Conservation (phyloP, 2,113 vertebrate species). For the Rallus limicola region DNA sequence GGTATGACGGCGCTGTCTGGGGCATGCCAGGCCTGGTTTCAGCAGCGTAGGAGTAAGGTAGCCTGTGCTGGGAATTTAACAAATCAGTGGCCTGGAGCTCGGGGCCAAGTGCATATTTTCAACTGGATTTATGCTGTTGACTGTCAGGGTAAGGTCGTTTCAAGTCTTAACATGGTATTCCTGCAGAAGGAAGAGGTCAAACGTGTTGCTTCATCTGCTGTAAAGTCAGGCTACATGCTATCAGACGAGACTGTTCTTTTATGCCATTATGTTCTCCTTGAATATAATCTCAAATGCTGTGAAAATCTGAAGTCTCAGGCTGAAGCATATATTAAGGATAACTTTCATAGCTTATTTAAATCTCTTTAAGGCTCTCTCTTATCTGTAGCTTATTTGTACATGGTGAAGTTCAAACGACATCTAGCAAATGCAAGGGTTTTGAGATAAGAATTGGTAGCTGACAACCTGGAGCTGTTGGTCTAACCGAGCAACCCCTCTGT, state of each 20-base stretch:
- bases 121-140: constrained; percentile 3
- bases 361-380: not conserved
- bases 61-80: not conserved
- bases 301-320: not conserved
- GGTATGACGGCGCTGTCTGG: not conserved
- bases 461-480: not conserved
- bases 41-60: not conserved
- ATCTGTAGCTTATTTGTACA: not conserved
- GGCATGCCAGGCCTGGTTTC: not conserved
- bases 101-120: not conserved
- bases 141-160: not conserved
- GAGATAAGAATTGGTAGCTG: not conserved
- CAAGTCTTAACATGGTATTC: not conserved
- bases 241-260: accelerated
- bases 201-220: not conserved
- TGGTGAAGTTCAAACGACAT: not conserved
- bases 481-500: not conserved
- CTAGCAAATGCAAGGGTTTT: not conserved
- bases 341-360: not conserved
- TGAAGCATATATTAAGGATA: not conserved
- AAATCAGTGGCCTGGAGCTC: not conserved
- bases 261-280: not conserved
- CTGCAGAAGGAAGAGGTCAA: not conserved
- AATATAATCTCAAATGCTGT: not conserved
- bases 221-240: not conserved